Conservation (phyloP, 2,888 invertebrate genomes). For the Eristalis intricaria region DNA sequence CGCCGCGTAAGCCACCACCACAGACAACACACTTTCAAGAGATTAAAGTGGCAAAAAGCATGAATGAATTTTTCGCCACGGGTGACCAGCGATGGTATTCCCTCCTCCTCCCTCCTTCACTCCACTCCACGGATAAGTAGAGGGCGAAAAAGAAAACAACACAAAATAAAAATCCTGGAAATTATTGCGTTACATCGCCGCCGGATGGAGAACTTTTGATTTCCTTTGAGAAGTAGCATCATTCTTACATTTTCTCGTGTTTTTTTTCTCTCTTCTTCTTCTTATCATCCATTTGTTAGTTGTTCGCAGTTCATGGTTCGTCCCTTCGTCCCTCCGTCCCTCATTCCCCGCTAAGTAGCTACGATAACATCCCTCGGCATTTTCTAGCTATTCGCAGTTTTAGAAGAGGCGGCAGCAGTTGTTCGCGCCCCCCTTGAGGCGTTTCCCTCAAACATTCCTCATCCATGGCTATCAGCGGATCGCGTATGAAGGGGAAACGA, state of each 20-base stretch:
- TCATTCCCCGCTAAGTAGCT: conserved; percentile 47
- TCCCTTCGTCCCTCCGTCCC: neutral
- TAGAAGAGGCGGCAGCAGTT: neutral
- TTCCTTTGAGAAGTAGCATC: conserved; percentile 55
- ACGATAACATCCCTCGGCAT: conserved; percentile 38
- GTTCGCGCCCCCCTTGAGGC: neutral
- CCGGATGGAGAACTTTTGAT: conserved; percentile 66
- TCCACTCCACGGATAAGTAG: too few relatives aligned
- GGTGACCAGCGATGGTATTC: neutral
- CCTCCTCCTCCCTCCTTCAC: neutral
- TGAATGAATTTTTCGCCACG: conserved; percentile 14
- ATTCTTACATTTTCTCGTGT: conserved; percentile 10
- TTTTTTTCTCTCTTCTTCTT: neutral
- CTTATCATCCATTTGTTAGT: neutral
- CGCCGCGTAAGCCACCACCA: conserved; percentile 2
- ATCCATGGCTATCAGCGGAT: neutral
- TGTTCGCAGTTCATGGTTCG: neutral
- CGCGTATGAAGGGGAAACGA: neutral
- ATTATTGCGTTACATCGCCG: conserved; percentile 63
- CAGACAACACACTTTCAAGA: conserved; percentile 38
- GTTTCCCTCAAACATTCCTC: neutral
- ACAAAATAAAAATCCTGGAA: conserved; percentile 23
- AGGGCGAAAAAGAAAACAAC: neutral
- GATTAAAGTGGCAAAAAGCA: conserved; percentile 47
- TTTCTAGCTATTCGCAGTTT: neutral